Evolutionary conservation across 1,140 invertebrate species (phyloP).

Genomic region (Papilio dardanus): DNA sequence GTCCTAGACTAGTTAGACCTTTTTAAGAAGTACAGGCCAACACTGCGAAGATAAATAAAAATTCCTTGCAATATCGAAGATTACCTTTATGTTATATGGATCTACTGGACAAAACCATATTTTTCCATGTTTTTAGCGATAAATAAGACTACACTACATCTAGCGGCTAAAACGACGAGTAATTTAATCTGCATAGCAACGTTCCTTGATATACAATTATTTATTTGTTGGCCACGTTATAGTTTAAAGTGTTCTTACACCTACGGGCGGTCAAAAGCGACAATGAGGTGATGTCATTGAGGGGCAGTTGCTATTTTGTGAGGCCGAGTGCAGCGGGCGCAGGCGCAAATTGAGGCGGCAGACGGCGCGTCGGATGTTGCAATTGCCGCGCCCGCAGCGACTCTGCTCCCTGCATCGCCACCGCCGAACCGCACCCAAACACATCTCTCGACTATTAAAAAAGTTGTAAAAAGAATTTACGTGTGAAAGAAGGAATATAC

Average conservation of each 20-base stretch:
- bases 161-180: background rate
- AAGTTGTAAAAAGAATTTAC: background rate
- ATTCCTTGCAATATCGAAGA: no score
- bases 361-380: constrained; percentile 72
- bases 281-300: constrained; percentile 52
- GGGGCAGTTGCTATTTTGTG: constrained; percentile 56
- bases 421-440: constrained; percentile 59
- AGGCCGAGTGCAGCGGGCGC: constrained; percentile 53
- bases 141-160: background rate
- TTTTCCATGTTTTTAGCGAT: background rate
- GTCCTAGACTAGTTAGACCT: no score
- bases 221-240: background rate
- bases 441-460: constrained; percentile 19
- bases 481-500: no score
- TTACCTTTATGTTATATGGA: no score
- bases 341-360: constrained; percentile 67
- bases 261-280: constrained; percentile 38
- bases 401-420: constrained; percentile 49
- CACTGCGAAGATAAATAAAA: no score
- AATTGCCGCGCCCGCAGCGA: constrained; percentile 53
- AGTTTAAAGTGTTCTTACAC: background rate
- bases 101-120: no score
- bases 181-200: background rate
- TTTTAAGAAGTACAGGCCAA: no score
- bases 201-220: no score